Evolutionary conservation across 2,797 vertebrate genomes (phyloP).

Genomic region (Varecia variegata): DNA sequence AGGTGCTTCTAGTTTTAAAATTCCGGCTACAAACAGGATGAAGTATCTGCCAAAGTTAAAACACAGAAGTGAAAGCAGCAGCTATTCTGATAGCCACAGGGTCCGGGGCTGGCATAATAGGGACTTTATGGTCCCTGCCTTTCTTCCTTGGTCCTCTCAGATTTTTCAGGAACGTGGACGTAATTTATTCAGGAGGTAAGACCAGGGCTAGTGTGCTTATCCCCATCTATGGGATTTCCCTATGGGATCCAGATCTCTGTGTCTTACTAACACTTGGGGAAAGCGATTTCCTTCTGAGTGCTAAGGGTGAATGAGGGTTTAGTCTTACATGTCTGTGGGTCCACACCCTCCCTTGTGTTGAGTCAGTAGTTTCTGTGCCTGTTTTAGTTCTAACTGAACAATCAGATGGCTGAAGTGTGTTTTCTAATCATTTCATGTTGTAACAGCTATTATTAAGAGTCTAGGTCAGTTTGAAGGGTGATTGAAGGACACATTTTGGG

Average conservation of each 20-base stretch:
- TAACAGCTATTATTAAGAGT: neutral
- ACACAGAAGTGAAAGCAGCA: neutral
- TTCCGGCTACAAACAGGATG: neutral
- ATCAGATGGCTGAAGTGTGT: neutral
- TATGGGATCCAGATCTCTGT: neutral
- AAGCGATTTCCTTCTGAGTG: neutral
- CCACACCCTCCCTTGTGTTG: neutral
- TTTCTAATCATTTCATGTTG: neutral
- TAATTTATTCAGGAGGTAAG: neutral
- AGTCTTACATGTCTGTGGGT: neutral
- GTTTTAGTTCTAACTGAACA: neutral
- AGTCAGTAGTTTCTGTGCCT: neutral
- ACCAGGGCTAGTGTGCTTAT: neutral
- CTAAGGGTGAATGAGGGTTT: neutral
- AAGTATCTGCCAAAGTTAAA: neutral
- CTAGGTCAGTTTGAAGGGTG: neutral
- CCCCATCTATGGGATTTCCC: neutral
- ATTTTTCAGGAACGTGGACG: neutral
- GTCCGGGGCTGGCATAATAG: neutral
- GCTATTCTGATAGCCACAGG: neutral
- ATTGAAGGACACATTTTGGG: neutral
- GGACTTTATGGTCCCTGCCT: neutral
- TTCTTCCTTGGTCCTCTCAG: neutral
- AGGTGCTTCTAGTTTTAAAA: neutral
- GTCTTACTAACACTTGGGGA: neutral